Evolutionary conservation across 2,888 invertebrate genomes (phyloP), one percentile per base, ranked within the genome.

Genomic region (Poecilobothrus nobilitatus): DNA sequence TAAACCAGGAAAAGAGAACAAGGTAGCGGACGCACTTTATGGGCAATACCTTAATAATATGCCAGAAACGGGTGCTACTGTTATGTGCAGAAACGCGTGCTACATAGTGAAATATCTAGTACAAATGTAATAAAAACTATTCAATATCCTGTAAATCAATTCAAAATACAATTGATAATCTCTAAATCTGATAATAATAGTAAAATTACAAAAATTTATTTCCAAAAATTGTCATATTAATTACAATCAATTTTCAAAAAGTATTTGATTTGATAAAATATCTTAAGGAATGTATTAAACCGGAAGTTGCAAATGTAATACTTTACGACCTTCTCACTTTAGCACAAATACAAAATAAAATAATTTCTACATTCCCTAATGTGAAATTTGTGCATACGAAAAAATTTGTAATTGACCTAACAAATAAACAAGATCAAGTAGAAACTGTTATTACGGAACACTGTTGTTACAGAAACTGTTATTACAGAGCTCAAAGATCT

Each of bases 131-230:
- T n/a, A n/a, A n/a, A n/a, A n/a, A n/a, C n/a, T n/a, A n/a, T n/a
- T n/a, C n/a, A n/a, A n/a, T n/a, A n/a, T n/a, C n/a, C n/a, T n/a
- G n/a, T n/a, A n/a, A n/a, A n/a, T n/a, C n/a, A n/a, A n/a, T n/a
- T 71, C 66, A 63, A 21, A 27, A 70, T 68, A n/a, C 70, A 71
- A 44, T 66, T 71, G 9, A 66, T 68, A 18, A 18, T 69, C 7
- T 67, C 61, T 37, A 15, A 66, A 21, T 64, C 34, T 2, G 53
- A 6, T 2, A n/a, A n/a, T n/a, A n/a, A n/a, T n/a, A n/a, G n/a
- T n/a, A n/a, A n/a, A n/a, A n/a, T n/a, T n/a, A 69, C 34, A 20
- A 41, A 66, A 27, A 10, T 68, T 70, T 27, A 20, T 41, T 3
- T 33, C 37, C n/a, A 33, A 20, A 62, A 27, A 70, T n/a, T 9